These are phyloP conservation scores for Ceryle rudis DNA, from an alignment of 2,797 vertebrate species.

Conservation along the genomic window DNA sequence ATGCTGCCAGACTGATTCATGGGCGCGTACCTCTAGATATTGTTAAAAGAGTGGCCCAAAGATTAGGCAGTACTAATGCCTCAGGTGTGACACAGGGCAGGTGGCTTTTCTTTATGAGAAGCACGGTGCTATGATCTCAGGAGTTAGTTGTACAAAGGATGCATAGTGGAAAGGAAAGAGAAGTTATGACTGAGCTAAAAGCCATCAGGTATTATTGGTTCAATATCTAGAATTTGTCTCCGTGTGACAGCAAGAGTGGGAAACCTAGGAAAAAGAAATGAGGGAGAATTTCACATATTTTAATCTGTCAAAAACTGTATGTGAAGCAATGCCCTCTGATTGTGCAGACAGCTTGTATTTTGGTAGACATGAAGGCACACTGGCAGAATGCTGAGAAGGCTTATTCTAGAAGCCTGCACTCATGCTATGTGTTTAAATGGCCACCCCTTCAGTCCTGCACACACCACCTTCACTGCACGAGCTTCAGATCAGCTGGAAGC, in stretches of 20 bases:
- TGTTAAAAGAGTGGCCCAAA: neutral
- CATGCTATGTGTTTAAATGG: neutral
- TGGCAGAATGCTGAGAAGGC: neutral
- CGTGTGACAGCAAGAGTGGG: neutral
- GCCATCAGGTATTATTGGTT: neutral
- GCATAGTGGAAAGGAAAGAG: neutral
- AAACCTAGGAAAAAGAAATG: neutral
- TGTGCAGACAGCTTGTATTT: neutral
- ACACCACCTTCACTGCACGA: accelerated
- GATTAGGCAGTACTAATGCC: neutral
- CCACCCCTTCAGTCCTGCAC: neutral
- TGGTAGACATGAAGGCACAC: neutral
- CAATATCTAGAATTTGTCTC: neutral
- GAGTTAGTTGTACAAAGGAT: neutral
- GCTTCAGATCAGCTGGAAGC: neutral
- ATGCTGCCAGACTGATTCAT: neutral
- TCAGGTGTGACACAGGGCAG: neutral
- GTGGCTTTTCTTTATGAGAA: neutral
- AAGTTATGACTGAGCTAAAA: neutral
- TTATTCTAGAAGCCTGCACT: constrained; percentile 6
- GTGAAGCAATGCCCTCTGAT: neutral
- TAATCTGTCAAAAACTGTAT: constrained; percentile 10
- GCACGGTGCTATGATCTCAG: neutral
- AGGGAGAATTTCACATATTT: neutral
- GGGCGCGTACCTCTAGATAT: neutral